A percentile compares a stretch with the other conserved stretches of the same genome.
phyloP scores from a whole-genome alignment of 2,888 invertebrate species.

The Lepidocyrtoides sp. region DNA sequence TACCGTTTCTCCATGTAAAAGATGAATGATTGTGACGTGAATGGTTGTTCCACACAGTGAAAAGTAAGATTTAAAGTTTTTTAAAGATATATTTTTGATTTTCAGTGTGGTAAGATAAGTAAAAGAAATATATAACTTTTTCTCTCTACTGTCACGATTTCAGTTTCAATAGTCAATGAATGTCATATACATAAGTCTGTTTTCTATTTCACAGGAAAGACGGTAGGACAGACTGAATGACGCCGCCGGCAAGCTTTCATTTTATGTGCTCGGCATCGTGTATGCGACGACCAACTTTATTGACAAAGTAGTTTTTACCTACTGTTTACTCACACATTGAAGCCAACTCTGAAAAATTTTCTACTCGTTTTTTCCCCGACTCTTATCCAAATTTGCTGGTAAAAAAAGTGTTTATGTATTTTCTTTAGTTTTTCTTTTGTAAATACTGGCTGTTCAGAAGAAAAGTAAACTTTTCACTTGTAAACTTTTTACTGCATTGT shows the following conservation, averaged over 20 bases:
- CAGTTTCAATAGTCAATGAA: no score
- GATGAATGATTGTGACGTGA: not conserved
- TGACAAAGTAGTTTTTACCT: not conserved
- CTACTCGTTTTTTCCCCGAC: not conserved
- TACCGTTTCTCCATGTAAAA: not conserved
- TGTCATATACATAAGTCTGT: no score
- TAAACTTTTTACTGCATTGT: conserved; percentile 12
- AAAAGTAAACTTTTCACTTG: conserved; percentile 22
- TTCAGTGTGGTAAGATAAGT: conserved; percentile 4
- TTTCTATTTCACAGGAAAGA: no score
- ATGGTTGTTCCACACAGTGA: not conserved
- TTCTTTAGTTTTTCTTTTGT: not conserved
- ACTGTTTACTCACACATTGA: not conserved
- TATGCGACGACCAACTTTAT: not conserved
- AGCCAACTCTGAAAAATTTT: no score
- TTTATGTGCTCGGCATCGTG: not conserved
- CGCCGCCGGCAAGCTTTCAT: not conserved
- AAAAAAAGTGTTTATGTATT: not conserved
- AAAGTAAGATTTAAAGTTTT: not conserved
- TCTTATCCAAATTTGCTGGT: not conserved
- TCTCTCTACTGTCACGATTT: no score
- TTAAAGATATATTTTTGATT: conserved; percentile 56
- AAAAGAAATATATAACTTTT: no score
- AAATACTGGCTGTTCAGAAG: no score
- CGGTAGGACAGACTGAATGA: conserved; percentile 3